A percentile compares a stretch with the other conserved stretches of the same genome.
Conservation (phyloP, 1,140 invertebrate genomes). For the Limonius californicus region DNA sequence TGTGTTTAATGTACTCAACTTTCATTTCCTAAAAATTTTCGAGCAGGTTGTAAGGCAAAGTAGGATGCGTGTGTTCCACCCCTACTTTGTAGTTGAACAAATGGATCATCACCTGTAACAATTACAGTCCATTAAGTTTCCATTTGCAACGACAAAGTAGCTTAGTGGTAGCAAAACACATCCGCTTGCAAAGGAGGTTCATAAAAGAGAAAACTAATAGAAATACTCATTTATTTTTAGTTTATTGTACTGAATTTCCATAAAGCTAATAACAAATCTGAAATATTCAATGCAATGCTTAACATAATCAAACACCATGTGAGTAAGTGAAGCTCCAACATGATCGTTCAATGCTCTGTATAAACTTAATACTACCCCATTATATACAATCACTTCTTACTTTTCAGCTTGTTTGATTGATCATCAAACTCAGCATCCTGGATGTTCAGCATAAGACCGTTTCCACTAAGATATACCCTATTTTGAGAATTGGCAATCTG, state of each 20-base stretch:
- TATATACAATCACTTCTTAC: constrained; percentile 56
- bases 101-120: no score
- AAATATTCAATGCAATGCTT: background rate
- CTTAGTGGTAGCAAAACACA: no score
- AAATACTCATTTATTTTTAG: no score
- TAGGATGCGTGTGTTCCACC: no score
- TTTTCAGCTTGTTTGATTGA: constrained; percentile 76
- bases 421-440: constrained; percentile 92
- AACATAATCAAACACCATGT: background rate
- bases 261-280: background rate
- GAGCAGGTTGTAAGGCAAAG: no score
- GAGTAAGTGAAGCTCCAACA: background rate
- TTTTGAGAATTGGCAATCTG: constrained; percentile 94
- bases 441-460: constrained; percentile 95
- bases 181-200: no score
- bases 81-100: no score
- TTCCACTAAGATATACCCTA: constrained; percentile 88
- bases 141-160: no score
- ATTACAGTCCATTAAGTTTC: no score
- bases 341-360: background rate
- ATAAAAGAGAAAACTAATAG: no score
- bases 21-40: no score
- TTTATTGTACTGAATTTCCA: background rate
- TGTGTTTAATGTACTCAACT: no score
- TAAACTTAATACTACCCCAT: background rate